Evolutionary conservation across 2,113 vertebrate genomes (phyloP).

Genomic region (Castor canadensis): DNA sequence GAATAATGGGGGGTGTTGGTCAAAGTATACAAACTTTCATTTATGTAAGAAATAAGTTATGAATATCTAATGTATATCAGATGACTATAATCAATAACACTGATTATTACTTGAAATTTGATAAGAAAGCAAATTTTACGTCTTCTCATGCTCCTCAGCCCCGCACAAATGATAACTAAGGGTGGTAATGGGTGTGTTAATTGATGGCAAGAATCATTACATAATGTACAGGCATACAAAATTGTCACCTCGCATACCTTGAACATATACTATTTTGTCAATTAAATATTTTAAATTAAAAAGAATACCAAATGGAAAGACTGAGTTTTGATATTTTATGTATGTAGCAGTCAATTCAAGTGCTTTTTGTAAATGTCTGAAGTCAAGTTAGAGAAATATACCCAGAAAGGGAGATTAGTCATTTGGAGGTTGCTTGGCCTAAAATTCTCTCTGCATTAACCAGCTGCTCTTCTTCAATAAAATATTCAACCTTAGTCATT

Average conservation of each 20-base stretch:
- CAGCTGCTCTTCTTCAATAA: neutral
- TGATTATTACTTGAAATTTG: neutral
- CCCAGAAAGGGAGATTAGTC: neutral
- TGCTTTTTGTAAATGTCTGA: conserved; percentile 2
- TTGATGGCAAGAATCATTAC: neutral
- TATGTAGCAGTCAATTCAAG: neutral
- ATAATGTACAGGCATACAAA: neutral
- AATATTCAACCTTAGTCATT: neutral
- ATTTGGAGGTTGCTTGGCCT: neutral
- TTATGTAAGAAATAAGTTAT: neutral
- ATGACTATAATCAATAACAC: neutral
- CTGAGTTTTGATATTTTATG: neutral
- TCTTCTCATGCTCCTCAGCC: neutral
- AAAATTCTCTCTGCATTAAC: conserved; percentile 8
- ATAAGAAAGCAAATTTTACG: neutral
- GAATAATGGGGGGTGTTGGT: neutral
- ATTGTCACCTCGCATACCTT: neutral
- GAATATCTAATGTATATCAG: neutral
- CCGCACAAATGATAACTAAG: neutral
- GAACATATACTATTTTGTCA: neutral
- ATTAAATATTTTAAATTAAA: neutral
- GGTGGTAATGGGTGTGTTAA: too few species aligned
- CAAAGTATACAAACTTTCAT: neutral
- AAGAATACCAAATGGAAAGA: neutral
- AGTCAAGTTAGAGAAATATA: neutral